A percentile compares a stretch with the other conserved stretches of the same genome.
These are phyloP conservation scores for Micropoecilia bifurca DNA, from an alignment of 2,797 vertebrate species.

Conservation along the genomic window DNA sequence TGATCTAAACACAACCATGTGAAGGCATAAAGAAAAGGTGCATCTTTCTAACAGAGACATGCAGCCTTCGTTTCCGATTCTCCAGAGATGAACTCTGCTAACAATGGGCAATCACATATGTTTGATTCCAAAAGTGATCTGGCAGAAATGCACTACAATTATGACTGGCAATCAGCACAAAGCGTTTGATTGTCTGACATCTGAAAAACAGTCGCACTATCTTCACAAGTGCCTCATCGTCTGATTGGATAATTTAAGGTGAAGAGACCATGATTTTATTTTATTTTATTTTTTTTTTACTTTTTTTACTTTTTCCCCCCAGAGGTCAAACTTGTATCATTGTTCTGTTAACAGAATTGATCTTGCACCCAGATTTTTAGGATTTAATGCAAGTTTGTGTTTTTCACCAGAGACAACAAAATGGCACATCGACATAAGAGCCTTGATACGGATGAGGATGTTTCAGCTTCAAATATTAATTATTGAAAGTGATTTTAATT, in stretches of 20 bases:
- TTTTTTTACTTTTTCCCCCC: no score
- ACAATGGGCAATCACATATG: slow-evolving; percentile 56
- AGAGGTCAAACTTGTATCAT: background rate
- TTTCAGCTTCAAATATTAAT: background rate
- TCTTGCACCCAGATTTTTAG: background rate
- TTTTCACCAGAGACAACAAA: background rate
- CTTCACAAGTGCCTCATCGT: slow-evolving; percentile 19
- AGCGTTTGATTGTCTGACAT: slow-evolving; percentile 45
- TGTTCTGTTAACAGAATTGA: background rate
- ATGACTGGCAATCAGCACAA: slow-evolving; percentile 34
- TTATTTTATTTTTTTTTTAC: background rate
- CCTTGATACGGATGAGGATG: background rate
- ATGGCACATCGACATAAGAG: background rate
- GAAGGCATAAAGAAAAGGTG: background rate
- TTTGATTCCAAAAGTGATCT: slow-evolving; percentile 30
- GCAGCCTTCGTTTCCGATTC: background rate
- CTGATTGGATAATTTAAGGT: slow-evolving; percentile 54
- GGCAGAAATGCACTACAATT: slow-evolving; percentile 14
- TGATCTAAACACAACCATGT: background rate
- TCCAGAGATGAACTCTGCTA: background rate
- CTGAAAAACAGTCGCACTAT: slow-evolving; percentile 1
- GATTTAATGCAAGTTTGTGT: background rate
- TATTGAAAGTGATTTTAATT: background rate
- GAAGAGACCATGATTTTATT: slow-evolving; percentile 11
- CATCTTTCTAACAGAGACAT: slow-evolving; percentile 10